Percentiles rank a stretch among this genome's conserved stretches.
Evolutionary conservation across 2,797 vertebrate species (phyloP).

Genomic region (Enteromius fasciolatus): DNA sequence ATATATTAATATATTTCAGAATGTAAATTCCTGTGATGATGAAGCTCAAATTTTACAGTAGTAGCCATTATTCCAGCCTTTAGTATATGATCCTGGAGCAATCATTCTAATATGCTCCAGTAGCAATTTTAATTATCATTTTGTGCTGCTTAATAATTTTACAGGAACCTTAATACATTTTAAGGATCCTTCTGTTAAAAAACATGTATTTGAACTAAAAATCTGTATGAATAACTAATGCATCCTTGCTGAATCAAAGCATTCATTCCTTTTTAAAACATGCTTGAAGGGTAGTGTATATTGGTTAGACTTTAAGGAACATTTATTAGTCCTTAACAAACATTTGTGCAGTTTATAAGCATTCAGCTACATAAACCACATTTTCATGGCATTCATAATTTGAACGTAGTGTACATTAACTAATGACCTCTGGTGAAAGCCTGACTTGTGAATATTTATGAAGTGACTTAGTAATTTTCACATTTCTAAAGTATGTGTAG

Average conservation of each 20-base stretch:
- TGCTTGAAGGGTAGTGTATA: not conserved
- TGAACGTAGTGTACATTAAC: not conserved
- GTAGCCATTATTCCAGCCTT: not conserved
- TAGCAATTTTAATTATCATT: not conserved
- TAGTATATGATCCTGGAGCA: not conserved
- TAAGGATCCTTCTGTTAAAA: not conserved
- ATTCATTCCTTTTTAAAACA: not conserved
- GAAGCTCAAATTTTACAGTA: not conserved
- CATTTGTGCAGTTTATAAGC: not conserved
- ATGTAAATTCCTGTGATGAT: not conserved
- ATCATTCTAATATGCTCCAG: not conserved
- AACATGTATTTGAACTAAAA: not conserved
- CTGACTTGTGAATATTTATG: not conserved
- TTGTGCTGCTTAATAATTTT: constrained; percentile 1
- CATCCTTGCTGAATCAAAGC: not conserved
- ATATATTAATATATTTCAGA: not conserved
- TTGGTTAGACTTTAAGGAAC: not conserved
- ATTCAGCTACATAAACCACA: not conserved
- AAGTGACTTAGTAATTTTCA: not conserved
- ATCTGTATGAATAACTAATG: not conserved
- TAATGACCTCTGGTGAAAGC: not conserved
- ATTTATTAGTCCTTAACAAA: not conserved
- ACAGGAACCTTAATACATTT: not conserved
- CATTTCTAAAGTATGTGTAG: not conserved
- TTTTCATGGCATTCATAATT: not conserved